Percentiles rank a stretch among this genome's conserved stretches.
phyloP scores from a whole-genome alignment of 2,888 invertebrate genomes.

The Bembecia ichneumoniformis region DNA sequence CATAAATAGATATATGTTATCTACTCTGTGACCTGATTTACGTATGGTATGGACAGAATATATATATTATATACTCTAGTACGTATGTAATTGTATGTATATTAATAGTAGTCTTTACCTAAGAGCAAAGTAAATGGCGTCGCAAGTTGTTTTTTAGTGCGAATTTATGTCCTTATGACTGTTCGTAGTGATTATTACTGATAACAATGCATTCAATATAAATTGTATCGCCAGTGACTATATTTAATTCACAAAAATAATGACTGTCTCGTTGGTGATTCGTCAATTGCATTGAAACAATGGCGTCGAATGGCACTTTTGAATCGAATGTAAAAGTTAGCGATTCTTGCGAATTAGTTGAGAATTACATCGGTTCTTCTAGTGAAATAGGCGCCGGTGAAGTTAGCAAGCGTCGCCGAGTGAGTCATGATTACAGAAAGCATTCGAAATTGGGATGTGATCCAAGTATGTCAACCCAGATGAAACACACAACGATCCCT shows the following conservation, averaged over 20 bases:
- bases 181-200: conserved; percentile 28
- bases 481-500: conserved; percentile 38
- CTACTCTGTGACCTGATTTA: too few species aligned
- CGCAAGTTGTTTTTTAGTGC: conserved; percentile 68
- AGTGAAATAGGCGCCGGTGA: conserved; percentile 55
- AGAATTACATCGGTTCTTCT: conserved; percentile 37
- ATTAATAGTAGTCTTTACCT: too few species aligned
- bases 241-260: conserved; percentile 45
- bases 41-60: too few species aligned
- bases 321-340: conserved; percentile 61
- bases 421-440: conserved; percentile 59
- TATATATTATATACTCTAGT: too few species aligned
- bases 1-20: too few species aligned
- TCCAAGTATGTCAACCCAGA: conserved; percentile 59
- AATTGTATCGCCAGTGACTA: conserved; percentile 27
- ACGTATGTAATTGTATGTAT: too few species aligned
- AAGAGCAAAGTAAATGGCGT: conserved; percentile 55
- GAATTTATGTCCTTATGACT: conserved; percentile 55
- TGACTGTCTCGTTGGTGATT: conserved; percentile 39
- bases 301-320: conserved; percentile 62
- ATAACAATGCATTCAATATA: conserved; percentile 29
- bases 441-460: conserved; percentile 59
- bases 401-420: conserved; percentile 53
- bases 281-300: conserved; percentile 51
- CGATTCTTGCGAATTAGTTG: conserved; percentile 49